Percentiles rank a stretch among this genome's conserved stretches.
Evolutionary conservation across 35 echinoderm and acorn worm species (phyloP).

Genomic region (Apostichopus californicus): DNA sequence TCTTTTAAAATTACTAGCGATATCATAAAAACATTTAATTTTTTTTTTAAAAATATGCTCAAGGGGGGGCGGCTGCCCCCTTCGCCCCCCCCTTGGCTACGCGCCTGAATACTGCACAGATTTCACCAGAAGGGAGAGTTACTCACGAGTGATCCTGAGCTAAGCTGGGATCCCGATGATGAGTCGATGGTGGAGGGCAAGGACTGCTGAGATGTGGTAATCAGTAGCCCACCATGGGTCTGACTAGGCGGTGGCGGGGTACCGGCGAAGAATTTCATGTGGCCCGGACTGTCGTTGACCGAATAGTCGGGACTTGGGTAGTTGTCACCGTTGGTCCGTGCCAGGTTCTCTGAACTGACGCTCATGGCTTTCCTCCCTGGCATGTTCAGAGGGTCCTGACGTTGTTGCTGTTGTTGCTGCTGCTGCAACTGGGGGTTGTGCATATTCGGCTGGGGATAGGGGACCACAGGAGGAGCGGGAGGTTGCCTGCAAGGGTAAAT

Average conservation of each 20-base stretch:
- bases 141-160: constrained; percentile 51
- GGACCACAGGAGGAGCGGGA: too few species aligned
- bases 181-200: neutral
- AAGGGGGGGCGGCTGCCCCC: too few species aligned
- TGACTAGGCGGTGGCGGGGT: constrained; percentile 17
- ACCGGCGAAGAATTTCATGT: constrained; percentile 35
- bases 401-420: neutral
- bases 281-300: constrained; percentile 37
- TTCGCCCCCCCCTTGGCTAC: too few species aligned
- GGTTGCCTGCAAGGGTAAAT: too few species aligned
- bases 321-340: constrained; percentile 50
- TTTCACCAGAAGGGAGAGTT: neutral
- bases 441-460: neutral
- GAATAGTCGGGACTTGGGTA: constrained; percentile 88
- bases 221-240: constrained; percentile 35
- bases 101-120: too few species aligned
- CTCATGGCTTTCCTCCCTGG: neutral
- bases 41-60: too few species aligned
- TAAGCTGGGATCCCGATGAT: constrained; percentile 38
- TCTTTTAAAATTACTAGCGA: too few species aligned
- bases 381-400: constrained; percentile 14
- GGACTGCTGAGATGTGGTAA: constrained; percentile 62
- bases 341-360: constrained; percentile 76
- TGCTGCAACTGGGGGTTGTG: neutral
- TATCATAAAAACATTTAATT: too few species aligned